Conservation (phyloP, 2,888 invertebrate genomes). For the Acanthosepion pharaonis region DNA sequence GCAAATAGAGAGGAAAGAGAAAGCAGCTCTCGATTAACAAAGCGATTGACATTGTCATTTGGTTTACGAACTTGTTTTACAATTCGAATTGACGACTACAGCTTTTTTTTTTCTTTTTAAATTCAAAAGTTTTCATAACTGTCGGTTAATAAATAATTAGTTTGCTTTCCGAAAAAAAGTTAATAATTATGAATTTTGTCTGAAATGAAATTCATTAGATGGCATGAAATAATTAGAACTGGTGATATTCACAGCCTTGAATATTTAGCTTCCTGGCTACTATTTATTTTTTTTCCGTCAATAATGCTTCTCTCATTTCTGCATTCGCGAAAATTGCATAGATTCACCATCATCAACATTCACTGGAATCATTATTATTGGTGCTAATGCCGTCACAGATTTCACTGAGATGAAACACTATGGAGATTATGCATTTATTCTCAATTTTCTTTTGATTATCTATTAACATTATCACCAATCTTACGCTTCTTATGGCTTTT, state of each 20-base stretch:
- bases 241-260: not conserved
- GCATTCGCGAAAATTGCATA: not conserved
- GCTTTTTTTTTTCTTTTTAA: no score
- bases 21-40: no score
- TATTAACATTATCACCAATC: no score
- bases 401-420: not conserved
- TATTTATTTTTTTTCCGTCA: not conserved
- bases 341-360: not conserved
- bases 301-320: not conserved
- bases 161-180: not conserved
- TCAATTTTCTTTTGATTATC: no score
- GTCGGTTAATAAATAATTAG: not conserved
- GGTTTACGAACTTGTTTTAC: no score
- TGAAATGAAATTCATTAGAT: not conserved
- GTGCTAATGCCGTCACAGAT: not conserved
- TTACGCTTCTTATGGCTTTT: no score
- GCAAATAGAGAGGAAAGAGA: no score
- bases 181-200: constrained; percentile 8
- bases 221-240: not conserved
- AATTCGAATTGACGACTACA: no score
- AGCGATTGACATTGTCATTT: no score
- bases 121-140: no score
- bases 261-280: not conserved
- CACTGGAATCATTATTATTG: no score
- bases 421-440: not conserved